Conservation (phyloP, 2,113 vertebrate genomes). For the Myiagra hebetior region DNA sequence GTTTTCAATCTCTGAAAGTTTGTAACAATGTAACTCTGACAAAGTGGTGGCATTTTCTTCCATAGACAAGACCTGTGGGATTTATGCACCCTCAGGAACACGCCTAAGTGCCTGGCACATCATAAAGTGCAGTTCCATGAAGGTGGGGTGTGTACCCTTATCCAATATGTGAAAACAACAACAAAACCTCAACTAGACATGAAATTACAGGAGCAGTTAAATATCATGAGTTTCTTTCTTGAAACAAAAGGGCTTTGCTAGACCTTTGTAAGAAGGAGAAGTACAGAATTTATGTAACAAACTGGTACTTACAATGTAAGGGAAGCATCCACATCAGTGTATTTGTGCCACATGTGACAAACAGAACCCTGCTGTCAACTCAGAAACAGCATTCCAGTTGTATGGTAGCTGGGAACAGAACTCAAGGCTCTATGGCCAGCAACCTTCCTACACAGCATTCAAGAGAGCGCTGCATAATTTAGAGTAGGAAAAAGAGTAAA, state of each 20-base stretch:
- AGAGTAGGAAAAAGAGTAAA: background rate
- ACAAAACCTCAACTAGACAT: background rate
- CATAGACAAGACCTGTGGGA: background rate
- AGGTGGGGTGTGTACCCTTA: too few relatives aligned
- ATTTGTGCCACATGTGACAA: background rate
- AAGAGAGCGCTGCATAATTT: background rate
- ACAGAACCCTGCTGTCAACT: background rate
- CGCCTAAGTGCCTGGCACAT: too few relatives aligned
- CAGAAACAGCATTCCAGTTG: background rate
- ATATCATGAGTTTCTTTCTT: background rate
- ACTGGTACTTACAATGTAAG: background rate
- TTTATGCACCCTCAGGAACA: background rate
- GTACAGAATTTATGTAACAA: background rate
- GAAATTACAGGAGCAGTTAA: background rate
- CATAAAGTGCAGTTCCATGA: background rate
- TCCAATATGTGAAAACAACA: background rate
- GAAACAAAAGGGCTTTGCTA: background rate
- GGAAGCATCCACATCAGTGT: background rate
- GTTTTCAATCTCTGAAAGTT: background rate
- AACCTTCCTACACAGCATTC: background rate
- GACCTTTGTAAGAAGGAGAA: background rate
- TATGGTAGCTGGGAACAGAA: background rate
- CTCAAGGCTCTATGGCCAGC: background rate
- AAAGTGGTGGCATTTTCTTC: background rate
- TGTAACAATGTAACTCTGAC: background rate